phyloP scores from a whole-genome alignment of 2,113 vertebrate genomes.

The Cyprinus carpio region DNA sequence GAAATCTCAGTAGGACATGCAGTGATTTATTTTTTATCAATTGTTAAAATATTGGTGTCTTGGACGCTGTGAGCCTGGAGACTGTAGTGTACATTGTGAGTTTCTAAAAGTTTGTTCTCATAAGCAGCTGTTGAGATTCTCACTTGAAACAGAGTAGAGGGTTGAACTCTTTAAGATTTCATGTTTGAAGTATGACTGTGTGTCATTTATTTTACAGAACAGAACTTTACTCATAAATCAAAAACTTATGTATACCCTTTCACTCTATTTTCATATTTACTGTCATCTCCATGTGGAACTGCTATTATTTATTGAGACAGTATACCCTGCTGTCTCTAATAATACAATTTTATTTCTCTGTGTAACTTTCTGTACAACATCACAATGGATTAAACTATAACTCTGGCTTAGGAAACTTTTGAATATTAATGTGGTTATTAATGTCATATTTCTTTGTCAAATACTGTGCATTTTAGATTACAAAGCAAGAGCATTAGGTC shows the following conservation, averaged over 20 bases:
- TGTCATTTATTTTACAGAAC: too few species aligned
- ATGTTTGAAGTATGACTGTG: too few species aligned
- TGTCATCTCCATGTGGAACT: neutral
- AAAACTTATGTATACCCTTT: neutral
- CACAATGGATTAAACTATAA: conserved; percentile 39
- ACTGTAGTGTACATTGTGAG: too few species aligned
- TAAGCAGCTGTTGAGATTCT: too few species aligned
- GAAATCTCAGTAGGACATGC: too few species aligned
- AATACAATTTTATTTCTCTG: neutral
- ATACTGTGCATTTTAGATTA: conserved; percentile 33
- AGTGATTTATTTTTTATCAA: too few species aligned
- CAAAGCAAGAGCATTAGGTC: conserved; percentile 51
- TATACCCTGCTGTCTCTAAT: conserved; percentile 1
- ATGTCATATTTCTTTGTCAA: conserved; percentile 52
- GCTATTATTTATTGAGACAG: neutral
- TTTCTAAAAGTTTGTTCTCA: too few species aligned
- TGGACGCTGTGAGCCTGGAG: too few species aligned
- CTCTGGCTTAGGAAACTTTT: conserved; percentile 43
- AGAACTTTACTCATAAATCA: too few species aligned
- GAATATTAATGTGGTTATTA: conserved; percentile 64
- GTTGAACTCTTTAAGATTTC: too few species aligned
- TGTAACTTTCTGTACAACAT: conserved; percentile 17
- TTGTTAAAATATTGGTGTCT: too few species aligned
- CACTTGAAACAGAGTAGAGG: too few species aligned
- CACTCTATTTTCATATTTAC: neutral